Evolutionary conservation across 2,797 vertebrate species (phyloP), one percentile per base, ranked within the genome.

Genomic region (Brachyalestes nurse): DNA sequence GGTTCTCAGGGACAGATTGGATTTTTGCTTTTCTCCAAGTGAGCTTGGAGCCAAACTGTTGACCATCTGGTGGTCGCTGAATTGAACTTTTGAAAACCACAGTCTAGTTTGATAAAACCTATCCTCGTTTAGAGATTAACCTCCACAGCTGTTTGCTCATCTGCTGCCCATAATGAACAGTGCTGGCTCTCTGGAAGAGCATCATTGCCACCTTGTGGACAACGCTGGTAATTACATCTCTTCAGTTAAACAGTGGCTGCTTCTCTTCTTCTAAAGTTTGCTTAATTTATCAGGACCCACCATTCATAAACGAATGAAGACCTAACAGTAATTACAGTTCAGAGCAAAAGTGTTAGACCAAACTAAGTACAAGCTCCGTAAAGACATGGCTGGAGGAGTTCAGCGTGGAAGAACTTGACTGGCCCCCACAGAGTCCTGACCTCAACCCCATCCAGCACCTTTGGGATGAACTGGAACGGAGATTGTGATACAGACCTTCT

Each of bases 121-220:
- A 13, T 25, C n/a, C 17, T 40, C 34, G 14, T 73, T 72, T 72
- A 17, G 17, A 72, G 70, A 72, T 55, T 72, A 72, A 34, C 70
- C 70, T 49, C 14, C 19, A 4, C 71, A 73, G 34, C 53, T 73
- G 71, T 14, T 42, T 12, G 5, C 51, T 23, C 2, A 40, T 21
- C 70, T 62, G 38, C 40, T 10, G 6, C 21, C 14, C 9, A n/a
- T 25, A 25, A 7, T 13, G 6, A 70, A 25, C n/a, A 4, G 7
- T 3, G n/a, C 38, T 17, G 5, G 25, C n/a, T 47, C 16, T 57
- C 23, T 17, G 64, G 16, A 86, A 83, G 83, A 77, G 69, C 79
- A 67, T 49, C 57, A 81, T 67, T 83, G 86, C 87, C 86, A 85
- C 76, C 89, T 83, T 55, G 78, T 88, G 89, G 86, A 25, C 42